Percentiles rank a stretch among this genome's conserved stretches.
These are phyloP conservation scores for Listronotus bonariensis DNA, from an alignment of 1,140 invertebrate genomes.

Conservation along the genomic window DNA sequence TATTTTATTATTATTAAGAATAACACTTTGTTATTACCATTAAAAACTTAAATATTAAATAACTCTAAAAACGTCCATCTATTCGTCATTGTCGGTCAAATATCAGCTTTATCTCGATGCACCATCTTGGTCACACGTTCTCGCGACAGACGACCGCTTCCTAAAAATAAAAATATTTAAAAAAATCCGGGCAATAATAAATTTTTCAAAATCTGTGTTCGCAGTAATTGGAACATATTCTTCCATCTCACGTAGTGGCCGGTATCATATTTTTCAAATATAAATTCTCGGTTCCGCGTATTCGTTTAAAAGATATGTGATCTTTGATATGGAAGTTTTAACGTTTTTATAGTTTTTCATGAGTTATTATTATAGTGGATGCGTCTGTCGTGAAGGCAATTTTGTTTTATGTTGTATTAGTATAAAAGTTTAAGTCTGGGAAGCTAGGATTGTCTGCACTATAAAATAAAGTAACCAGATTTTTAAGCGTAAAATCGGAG, in stretches of 20 bases:
- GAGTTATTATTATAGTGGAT: too few relatives aligned
- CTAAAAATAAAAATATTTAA: slow-evolving; percentile 16
- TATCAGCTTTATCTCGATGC: slow-evolving; percentile 17
- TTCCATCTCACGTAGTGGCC: slow-evolving; percentile 37
- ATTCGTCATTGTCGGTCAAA: background rate
- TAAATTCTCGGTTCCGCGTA: slow-evolving; percentile 36
- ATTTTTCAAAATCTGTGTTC: slow-evolving; percentile 35
- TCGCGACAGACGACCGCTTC: slow-evolving; percentile 4
- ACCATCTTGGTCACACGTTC: slow-evolving; percentile 34
- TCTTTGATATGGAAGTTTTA: slow-evolving; percentile 31
- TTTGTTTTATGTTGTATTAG: too few relatives aligned
- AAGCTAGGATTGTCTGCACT: too few relatives aligned
- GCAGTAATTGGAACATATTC: slow-evolving; percentile 40
- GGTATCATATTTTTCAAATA: slow-evolving; percentile 39
- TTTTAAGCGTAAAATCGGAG: too few relatives aligned
- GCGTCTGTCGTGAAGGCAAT: too few relatives aligned
- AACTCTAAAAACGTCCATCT: too few relatives aligned
- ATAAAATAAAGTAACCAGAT: too few relatives aligned
- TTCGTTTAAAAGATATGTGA: slow-evolving; percentile 29
- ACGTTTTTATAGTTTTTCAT: slow-evolving; percentile 17
- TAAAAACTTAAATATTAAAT: too few relatives aligned
- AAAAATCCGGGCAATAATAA: slow-evolving; percentile 29
- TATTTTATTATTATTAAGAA: too few relatives aligned
- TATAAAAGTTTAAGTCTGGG: too few relatives aligned
- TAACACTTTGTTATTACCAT: too few relatives aligned